Conservation (phyloP, 2,888 invertebrate genomes). For the Operophtera brumata region DNA sequence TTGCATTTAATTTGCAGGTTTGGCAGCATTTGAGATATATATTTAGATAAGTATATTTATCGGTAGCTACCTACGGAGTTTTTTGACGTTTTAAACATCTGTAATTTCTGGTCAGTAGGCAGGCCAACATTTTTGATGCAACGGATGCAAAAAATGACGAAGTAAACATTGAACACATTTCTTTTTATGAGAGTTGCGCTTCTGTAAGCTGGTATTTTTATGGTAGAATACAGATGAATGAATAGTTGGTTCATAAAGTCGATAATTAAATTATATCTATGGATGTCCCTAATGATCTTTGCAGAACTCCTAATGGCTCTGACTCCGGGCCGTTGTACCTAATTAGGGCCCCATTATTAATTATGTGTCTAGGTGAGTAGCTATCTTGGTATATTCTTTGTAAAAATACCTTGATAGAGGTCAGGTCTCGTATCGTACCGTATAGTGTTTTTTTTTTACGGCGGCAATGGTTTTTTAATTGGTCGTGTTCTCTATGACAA, state of each 20-base stretch:
- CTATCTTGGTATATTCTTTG: background rate
- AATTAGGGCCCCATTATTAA: conserved; percentile 8
- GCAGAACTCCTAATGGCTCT: conserved; percentile 29
- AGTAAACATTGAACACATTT: no score
- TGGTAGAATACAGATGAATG: background rate
- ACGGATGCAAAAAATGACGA: no score
- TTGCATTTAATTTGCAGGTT: no score
- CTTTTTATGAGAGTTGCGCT: background rate
- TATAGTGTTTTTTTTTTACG: no score
- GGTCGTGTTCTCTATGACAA: no score
- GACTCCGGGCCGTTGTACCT: conserved; percentile 16
- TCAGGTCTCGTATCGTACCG: no score
- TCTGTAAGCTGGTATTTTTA: background rate
- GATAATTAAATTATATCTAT: conserved; percentile 19
- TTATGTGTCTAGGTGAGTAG: background rate
- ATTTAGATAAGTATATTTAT: background rate
- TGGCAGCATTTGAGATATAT: no score
- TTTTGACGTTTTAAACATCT: no score
- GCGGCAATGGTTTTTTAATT: no score
- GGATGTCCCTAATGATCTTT: conserved; percentile 32
- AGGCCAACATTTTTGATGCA: no score
- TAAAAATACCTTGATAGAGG: no score
- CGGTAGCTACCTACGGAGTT: background rate
- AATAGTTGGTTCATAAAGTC: conserved; percentile 1
- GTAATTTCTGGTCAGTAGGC: no score